These are phyloP conservation scores for Lathronympha strigana DNA, from an alignment of 2,888 invertebrate species.

Conservation along the genomic window DNA sequence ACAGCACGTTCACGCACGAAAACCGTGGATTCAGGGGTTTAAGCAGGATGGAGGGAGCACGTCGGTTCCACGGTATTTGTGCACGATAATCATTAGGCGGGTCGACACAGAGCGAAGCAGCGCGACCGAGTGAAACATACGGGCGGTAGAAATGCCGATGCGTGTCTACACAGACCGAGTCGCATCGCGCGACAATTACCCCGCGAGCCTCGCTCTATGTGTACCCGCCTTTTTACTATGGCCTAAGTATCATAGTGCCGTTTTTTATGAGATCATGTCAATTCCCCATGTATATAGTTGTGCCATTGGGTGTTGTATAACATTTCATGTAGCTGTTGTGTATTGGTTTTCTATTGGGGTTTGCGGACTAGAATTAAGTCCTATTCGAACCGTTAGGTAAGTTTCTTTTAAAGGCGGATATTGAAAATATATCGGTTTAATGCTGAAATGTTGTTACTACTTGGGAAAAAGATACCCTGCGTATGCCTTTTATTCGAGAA, in stretches of 20 bases:
- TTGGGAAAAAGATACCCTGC: not conserved
- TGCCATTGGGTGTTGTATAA: slow-evolving; percentile 71
- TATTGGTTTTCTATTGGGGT: slow-evolving; percentile 48
- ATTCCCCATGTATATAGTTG: slow-evolving; percentile 81
- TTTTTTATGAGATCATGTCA: slow-evolving; percentile 73
- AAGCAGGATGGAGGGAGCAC: too few relatives aligned
- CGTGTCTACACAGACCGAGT: too few relatives aligned
- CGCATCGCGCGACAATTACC: not conserved
- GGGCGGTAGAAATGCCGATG: too few relatives aligned
- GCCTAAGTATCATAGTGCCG: slow-evolving; percentile 44
- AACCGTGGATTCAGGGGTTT: too few relatives aligned
- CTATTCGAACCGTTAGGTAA: slow-evolving; percentile 5
- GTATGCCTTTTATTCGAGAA: not conserved
- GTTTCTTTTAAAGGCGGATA: slow-evolving; percentile 34
- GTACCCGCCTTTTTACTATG: not conserved
- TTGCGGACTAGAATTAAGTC: slow-evolving; percentile 6
- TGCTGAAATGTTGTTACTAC: slow-evolving; percentile 10
- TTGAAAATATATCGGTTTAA: slow-evolving; percentile 20
- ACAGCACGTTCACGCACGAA: too few relatives aligned
- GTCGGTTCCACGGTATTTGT: too few relatives aligned
- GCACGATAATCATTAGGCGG: too few relatives aligned
- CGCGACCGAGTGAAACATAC: too few relatives aligned
- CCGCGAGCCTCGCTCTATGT: not conserved
- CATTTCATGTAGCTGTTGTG: slow-evolving; percentile 65
- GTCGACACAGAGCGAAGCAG: too few relatives aligned